Base-by-base conservation (phyloP, 2,113 vertebrate species). In the Trichomycterus rosablanca region DNA sequence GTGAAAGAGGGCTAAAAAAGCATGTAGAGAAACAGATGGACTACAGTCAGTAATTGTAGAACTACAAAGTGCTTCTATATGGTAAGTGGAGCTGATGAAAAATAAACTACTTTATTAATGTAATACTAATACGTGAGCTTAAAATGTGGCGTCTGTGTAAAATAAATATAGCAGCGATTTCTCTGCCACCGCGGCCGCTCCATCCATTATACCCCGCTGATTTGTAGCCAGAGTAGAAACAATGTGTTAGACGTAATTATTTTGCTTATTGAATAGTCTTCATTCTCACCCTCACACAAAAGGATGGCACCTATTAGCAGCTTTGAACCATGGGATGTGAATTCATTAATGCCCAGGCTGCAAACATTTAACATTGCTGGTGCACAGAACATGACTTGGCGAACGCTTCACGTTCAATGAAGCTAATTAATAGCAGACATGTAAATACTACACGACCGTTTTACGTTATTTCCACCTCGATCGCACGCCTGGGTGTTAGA, bases 341-440 rank as follows among this genome's bases (percentile, higher is more conserved):
- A 34, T 22, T 49, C 43, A 49, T 48, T 16, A 48, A 23, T 59
- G n/a, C 57, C 55, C n/a, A 37, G 35, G 44, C 28, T 59, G 57
- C 57, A 14, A 18, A 20, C 30, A 9, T 11, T 14, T 23, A n/a
- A 16, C 14, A 12, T 11, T n/a, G 6, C 30, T 7, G 14, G 30
- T 14, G 8, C 6, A 12, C 18, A 46, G 23, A 46, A 59, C 43
- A 23, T 9, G 12, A 30, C 44, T 11, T 7, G 14, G 56, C 8
- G 14, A 24, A 8, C 9, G 1, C 43, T 18, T 11, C 50, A 4
- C 19, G 26, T 19, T 32, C 16, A n/a, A 12, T 3, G 7, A 6
- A 11, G 18, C 8, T 19, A 58, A 59, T 59, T 37, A 48, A 49
- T 59, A 20, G n/a, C n/a, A n/a, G n/a, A n/a, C n/a, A n/a, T n/a